phyloP scores from a whole-genome alignment of 2,797 vertebrate species.

The Hylomyscus alleni region DNA sequence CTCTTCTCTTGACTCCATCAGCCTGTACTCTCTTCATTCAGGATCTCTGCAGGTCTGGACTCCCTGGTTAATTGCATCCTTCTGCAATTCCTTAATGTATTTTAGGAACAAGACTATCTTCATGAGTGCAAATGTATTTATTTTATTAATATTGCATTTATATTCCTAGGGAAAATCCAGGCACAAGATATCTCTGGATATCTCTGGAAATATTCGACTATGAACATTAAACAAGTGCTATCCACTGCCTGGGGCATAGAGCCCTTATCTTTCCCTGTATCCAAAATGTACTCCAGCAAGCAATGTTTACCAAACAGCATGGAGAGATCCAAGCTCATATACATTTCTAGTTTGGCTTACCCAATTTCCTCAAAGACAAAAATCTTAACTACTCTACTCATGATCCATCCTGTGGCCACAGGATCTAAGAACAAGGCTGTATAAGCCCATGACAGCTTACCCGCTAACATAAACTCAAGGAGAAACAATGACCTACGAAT shows the following conservation, averaged over 20 bases:
- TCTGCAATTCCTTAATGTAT: constrained; percentile 33
- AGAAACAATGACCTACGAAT: not conserved
- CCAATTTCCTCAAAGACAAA: not conserved
- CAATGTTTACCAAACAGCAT: not conserved
- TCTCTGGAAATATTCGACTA: not conserved
- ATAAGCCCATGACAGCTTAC: not conserved
- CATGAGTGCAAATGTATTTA: not conserved
- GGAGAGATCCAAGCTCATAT: not conserved
- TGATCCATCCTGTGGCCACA: not conserved
- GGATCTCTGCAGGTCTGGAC: not conserved
- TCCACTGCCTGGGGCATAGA: not conserved
- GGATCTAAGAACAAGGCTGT: not conserved
- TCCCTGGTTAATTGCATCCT: not conserved
- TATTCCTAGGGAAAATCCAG: not conserved
- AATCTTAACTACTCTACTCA: not conserved
- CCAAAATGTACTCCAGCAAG: not conserved
- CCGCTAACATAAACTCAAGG: constrained; percentile 26
- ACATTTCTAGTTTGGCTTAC: not conserved
- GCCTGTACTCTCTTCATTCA: not conserved
- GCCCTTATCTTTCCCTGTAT: not conserved
- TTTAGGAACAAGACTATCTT: not conserved
- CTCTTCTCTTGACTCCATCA: not conserved
- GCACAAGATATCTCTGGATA: not conserved
- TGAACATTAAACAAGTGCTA: not conserved
- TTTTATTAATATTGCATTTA: constrained; percentile 12